phyloP scores from a whole-genome alignment of 2,888 invertebrate genomes.

The Podotricha telesiphe region DNA sequence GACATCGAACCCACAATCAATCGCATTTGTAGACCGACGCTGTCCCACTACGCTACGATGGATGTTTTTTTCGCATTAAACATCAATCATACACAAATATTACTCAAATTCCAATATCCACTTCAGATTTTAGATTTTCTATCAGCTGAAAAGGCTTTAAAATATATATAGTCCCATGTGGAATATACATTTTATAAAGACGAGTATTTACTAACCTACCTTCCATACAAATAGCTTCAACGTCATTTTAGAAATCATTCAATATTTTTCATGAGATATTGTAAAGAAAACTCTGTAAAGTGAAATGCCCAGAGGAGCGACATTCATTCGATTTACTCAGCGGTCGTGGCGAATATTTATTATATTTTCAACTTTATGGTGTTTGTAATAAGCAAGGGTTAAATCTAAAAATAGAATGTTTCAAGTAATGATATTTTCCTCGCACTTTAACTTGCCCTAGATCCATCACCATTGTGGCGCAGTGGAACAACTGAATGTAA shows the following conservation, averaged over 20 bases:
- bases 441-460: slow-evolving; percentile 12
- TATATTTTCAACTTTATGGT: slow-evolving; percentile 37
- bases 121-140: not conserved
- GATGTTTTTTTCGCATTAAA: too few species aligned
- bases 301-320: slow-evolving; percentile 45
- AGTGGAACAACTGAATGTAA: too few species aligned
- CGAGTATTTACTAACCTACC: slow-evolving; percentile 25
- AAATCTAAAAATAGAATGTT: slow-evolving; percentile 3
- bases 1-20: too few species aligned
- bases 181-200: slow-evolving; percentile 14
- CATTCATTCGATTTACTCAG: slow-evolving; percentile 48
- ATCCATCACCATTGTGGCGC: not conserved
- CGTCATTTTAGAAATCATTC: slow-evolving; percentile 34
- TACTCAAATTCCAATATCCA: not conserved
- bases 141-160: slow-evolving; percentile 11
- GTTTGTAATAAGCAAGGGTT: slow-evolving; percentile 21
- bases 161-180: slow-evolving; percentile 1
- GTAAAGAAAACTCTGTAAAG: slow-evolving; percentile 44
- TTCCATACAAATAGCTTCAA: slow-evolving; percentile 29
- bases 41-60: too few species aligned
- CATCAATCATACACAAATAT: too few species aligned
- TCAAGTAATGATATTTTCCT: slow-evolving; percentile 19
- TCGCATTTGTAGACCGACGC: too few species aligned
- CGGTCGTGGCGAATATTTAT: slow-evolving; percentile 24
- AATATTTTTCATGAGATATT: slow-evolving; percentile 45